Percentiles rank a stretch among this genome's conserved stretches.
These are phyloP conservation scores for Clarias fuscus DNA, from an alignment of 2,797 vertebrate genomes.

Conservation along the genomic window DNA sequence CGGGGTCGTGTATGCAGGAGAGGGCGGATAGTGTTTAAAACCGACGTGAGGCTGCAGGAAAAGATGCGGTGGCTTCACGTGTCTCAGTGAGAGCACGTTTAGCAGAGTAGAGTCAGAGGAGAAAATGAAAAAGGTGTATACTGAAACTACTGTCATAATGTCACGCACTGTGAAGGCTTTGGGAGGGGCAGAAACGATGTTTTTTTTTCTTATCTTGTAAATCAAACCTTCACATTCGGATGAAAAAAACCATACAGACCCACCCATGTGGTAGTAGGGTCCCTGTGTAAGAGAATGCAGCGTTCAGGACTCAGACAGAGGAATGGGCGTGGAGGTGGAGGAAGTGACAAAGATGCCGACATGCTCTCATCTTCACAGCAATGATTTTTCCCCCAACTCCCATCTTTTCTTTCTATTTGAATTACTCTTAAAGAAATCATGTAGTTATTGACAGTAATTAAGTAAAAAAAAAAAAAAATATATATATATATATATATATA, in stretches of 20 bases:
- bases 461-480: too few species aligned
- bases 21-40: background rate
- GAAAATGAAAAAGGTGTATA: background rate
- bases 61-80: background rate
- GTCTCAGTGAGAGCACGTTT: background rate
- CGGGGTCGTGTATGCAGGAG: background rate
- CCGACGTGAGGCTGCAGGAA: background rate
- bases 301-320: background rate
- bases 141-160: background rate
- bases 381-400: rapidly evolving
- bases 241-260: background rate
- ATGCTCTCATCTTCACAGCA: background rate
- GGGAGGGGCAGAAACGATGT: background rate
- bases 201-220: background rate
- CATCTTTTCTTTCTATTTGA: too few species aligned
- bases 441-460: background rate
- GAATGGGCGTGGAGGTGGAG: slow-evolving; percentile 51
- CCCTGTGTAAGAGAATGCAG: background rate
- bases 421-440: background rate
- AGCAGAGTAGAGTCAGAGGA: background rate
- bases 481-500: too few species aligned
- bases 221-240: background rate
- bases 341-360: slow-evolving; percentile 39
- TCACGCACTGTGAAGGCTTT: background rate
- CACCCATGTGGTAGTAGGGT: background rate